Evolutionary conservation across 2,113 vertebrate genomes (phyloP).

Genomic region (Holacanthus passer): DNA sequence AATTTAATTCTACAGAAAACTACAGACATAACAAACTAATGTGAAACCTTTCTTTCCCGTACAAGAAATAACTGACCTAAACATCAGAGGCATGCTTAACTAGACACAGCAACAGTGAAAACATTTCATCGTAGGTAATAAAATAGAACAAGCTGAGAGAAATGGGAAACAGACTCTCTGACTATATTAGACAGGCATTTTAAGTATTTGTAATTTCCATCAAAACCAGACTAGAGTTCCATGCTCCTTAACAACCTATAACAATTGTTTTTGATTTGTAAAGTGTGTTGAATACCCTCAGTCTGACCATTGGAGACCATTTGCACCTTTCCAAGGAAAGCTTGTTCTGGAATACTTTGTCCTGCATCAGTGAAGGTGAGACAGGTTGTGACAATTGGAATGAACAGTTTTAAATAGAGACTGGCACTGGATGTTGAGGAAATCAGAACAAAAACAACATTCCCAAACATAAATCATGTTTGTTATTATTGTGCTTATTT

Average conservation of each 20-base stretch:
- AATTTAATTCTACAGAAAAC: neutral
- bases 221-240: conserved; percentile 12
- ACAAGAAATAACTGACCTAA: conserved; percentile 12
- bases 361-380: neutral
- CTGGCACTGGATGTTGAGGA: neutral
- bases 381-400: neutral
- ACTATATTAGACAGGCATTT: conserved; percentile 32
- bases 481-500: neutral
- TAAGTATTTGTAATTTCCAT: conserved; percentile 39
- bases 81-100: neutral
- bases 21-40: neutral
- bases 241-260: neutral
- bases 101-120: conserved; percentile 7
- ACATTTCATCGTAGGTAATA: conserved; percentile 12
- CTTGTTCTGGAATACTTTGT: neutral
- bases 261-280: conserved; percentile 28
- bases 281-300: neutral
- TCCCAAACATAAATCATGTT: neutral
- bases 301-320: neutral
- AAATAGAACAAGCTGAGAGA: conserved; percentile 17
- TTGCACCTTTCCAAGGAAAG: neutral
- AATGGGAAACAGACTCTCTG: conserved; percentile 38
- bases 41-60: neutral
- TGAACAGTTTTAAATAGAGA: neutral
- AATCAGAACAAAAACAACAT: neutral